Percentiles rank a stretch among this genome's conserved stretches.
Evolutionary conservation across 2,797 vertebrate species (phyloP).

Genomic region (Sebastes ruberrimus): DNA sequence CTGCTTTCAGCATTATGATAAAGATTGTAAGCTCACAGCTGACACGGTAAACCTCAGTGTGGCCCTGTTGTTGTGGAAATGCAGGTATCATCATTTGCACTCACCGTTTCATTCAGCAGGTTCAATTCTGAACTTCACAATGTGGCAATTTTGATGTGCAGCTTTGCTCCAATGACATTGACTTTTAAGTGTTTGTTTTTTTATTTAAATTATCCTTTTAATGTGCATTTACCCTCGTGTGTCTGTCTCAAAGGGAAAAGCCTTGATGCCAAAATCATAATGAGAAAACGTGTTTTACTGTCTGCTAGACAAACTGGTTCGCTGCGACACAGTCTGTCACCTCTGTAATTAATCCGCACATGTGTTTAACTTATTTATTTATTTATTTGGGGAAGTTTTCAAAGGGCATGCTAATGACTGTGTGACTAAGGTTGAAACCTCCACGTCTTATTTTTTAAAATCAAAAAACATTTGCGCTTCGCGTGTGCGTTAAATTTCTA

Average conservation of each 20-base stretch:
- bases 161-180: not conserved
- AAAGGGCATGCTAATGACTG: not conserved
- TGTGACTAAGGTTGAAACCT: not conserved
- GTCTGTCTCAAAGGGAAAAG: constrained; percentile 31
- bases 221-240: not conserved
- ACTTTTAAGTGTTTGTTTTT: constrained; percentile 52
- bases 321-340: not conserved
- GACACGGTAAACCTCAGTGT: not conserved
- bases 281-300: not conserved
- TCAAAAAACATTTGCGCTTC: not conserved
- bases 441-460: not conserved
- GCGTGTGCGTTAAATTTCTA: not conserved
- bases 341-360: not conserved
- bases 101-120: not conserved
- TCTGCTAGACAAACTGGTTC: not conserved
- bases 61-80: not conserved
- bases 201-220: not conserved
- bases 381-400: not conserved
- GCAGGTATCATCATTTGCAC: not conserved
- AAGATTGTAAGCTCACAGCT: not conserved
- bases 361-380: not conserved
- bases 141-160: constrained; percentile 46
- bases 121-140: not conserved
- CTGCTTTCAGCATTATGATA: not conserved
- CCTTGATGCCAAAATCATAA: not conserved